Conservation (phyloP, 2,888 invertebrate genomes). For the Scaptomyza parva region DNA sequence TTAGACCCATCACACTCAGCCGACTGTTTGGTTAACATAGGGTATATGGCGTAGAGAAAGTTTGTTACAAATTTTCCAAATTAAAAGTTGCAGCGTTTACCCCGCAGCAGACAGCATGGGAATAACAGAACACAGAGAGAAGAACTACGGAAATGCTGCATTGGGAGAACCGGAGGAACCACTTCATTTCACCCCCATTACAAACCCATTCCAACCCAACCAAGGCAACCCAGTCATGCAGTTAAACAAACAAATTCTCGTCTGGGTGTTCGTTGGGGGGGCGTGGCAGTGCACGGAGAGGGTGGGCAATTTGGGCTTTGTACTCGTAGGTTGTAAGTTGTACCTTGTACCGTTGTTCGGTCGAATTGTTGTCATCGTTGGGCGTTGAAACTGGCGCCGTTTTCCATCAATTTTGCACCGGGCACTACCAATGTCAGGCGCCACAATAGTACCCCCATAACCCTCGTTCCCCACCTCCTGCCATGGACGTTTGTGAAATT, state of each 20-base stretch:
- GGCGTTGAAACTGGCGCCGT: conserved; percentile 50
- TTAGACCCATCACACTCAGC: not conserved
- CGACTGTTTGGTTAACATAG: conserved; percentile 4
- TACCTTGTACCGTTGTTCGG: conserved; percentile 15
- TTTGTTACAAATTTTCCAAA: conserved; percentile 75
- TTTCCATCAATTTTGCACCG: conserved; percentile 50
- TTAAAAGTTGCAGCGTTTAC: conserved; percentile 63
- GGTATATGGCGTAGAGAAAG: conserved; percentile 49
- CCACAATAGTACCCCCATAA: not conserved
- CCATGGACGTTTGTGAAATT: conserved; percentile 10
- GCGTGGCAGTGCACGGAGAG: conserved; percentile 15
- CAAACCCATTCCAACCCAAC: not conserved
- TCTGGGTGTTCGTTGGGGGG: conserved; percentile 14
- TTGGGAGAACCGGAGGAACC: conserved; percentile 14
- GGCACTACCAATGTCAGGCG: conserved; percentile 9
- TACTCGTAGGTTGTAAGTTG: conserved; percentile 12
- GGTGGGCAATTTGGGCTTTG: conserved; percentile 11
- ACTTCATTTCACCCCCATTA: not conserved
- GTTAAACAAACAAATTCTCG: conserved; percentile 42
- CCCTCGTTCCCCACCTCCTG: not conserved
- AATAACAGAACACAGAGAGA: conserved; percentile 19
- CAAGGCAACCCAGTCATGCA: conserved; percentile 53
- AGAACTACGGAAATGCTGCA: conserved; percentile 27
- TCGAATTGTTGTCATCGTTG: conserved; percentile 15
- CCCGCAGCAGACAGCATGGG: conserved; percentile 20